Conservation (phyloP, 2,113 vertebrate species). For the Grallaria varia region DNA sequence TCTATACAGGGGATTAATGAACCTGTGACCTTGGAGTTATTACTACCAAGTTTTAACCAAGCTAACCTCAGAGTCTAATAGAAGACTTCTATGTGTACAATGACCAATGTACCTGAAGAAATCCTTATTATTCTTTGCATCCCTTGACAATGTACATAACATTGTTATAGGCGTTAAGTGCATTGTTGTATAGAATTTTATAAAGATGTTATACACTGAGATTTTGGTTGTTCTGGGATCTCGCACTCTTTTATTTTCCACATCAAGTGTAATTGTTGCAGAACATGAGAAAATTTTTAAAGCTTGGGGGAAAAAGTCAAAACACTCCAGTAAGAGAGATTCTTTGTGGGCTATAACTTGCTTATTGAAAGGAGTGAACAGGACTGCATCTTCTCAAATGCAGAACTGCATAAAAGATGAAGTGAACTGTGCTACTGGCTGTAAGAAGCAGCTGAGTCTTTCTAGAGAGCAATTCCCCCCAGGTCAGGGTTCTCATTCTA, state of each 20-base stretch:
- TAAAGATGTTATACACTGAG: neutral
- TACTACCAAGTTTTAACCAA: neutral
- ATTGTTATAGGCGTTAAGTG: fast-evolving
- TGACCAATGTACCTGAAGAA: neutral
- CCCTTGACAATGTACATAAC: neutral
- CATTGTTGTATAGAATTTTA: neutral
- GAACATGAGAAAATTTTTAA: neutral
- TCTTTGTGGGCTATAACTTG: neutral
- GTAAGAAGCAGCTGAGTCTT: neutral
- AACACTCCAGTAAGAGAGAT: neutral
- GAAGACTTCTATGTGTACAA: neutral
- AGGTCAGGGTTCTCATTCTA: neutral
- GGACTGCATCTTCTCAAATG: neutral
- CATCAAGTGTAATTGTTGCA: neutral
- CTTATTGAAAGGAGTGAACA: neutral
- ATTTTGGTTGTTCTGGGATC: neutral
- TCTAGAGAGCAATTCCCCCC: neutral
- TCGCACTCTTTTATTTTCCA: neutral
- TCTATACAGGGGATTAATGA: neutral
- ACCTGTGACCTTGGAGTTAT: neutral
- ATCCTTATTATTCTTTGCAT: neutral
- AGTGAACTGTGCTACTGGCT: neutral
- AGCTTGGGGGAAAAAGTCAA: neutral
- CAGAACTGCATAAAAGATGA: neutral
- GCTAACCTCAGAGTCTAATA: neutral